Base-by-base conservation (phyloP, 2,113 vertebrate species). In the Aspidoscelis tigris region DNA sequence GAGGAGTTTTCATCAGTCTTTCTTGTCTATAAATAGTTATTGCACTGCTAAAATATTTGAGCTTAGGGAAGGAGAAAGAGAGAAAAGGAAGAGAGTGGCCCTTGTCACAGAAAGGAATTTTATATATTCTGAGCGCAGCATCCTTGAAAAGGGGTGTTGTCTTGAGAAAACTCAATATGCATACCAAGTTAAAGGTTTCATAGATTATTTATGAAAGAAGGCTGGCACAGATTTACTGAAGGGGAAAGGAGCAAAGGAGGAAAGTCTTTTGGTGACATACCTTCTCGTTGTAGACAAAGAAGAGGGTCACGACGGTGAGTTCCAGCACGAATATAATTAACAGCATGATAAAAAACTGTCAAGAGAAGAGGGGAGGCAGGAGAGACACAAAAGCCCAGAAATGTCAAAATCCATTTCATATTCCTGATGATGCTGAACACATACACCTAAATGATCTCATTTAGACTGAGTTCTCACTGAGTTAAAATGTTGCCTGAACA, bases 271-370 rank as follows among this genome's bases (percentile, higher is more conserved):
- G 33, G 33, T 33, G 88, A 86, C 93, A 91, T 95, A 99, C 98
- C 98, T 99, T 95, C 86, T 99, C 98, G 0, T 97, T 98, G 94
- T 99, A 99, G 92, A 97, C 95, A 76, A 98, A 98, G 96, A 99
- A 99, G n/a, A 99, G 97, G 95, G 97, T 96, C 89, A 98, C 96
- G 82, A 96, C 95, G 80, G 97, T 95, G 91, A 97, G 96, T 92
- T 99, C 98, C 94, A 99, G 94, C 92, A 99, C 95, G 93, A 99
- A 97, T 94, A 99, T 97, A 90, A 99, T 95, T 91, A 99, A 96
- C 88, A 99, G 96, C 92, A 98, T 90, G 93, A 99, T 96, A 90
- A 99, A 99, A 96, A 99, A 99, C 98, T 99, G 97, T 50, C 85
- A 93, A 94, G 90, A 94, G 84, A 95, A 86, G 90, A 88, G 88